Conservation (phyloP, 2,113 vertebrate species). For the Stigmatopora nigra region DNA sequence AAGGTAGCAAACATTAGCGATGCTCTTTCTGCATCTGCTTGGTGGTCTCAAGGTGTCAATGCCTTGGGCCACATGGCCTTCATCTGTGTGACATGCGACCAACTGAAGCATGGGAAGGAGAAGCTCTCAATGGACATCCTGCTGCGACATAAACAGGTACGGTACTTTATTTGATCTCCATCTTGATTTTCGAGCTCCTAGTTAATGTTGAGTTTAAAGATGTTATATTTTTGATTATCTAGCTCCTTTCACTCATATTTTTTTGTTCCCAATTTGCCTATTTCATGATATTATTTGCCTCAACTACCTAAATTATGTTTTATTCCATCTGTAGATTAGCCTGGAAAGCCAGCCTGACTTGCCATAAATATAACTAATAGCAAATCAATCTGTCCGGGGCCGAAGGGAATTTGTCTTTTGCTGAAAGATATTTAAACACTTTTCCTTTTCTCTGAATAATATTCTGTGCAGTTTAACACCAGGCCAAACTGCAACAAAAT, state of each 20-base stretch:
- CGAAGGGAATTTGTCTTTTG: too few relatives aligned
- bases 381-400: too few relatives aligned
- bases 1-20: background rate
- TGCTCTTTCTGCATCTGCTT: background rate
- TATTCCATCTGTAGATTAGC: too few relatives aligned
- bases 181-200: background rate
- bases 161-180: background rate
- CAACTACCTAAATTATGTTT: too few relatives aligned
- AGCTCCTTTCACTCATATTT: too few relatives aligned
- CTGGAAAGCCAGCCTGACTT: too few relatives aligned
- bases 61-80: slow-evolving; percentile 18
- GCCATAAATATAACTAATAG: too few relatives aligned
- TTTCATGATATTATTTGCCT: too few relatives aligned
- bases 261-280: too few relatives aligned
- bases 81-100: slow-evolving; percentile 32
- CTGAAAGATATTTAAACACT: too few relatives aligned
- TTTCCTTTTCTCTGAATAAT: background rate
- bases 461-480: background rate
- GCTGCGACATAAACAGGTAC: slow-evolving; percentile 18
- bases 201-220: background rate
- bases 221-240: background rate
- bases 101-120: slow-evolving; percentile 22
- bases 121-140: slow-evolving; percentile 15
- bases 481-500: background rate
- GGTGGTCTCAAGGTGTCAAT: slow-evolving; percentile 3